Evolutionary conservation across 1,140 invertebrate species (phyloP).

Genomic region (Gerris buenoi): DNA sequence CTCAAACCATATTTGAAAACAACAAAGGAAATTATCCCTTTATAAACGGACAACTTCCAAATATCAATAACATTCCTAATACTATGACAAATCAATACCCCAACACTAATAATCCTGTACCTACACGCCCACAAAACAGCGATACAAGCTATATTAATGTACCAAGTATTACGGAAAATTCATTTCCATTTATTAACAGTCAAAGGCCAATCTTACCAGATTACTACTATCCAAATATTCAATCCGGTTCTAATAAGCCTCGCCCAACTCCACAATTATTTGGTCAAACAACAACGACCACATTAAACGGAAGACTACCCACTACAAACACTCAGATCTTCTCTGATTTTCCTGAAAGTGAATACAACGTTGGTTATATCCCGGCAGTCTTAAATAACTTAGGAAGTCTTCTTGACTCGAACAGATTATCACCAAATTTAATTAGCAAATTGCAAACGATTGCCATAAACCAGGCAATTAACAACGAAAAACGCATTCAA

Average conservation of each 20-base stretch:
- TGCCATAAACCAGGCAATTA: not conserved
- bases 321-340: not conserved
- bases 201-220: too few relatives aligned
- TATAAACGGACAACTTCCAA: not conserved
- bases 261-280: too few relatives aligned
- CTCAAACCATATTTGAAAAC: too few relatives aligned
- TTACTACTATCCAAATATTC: not conserved
- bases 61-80: not conserved
- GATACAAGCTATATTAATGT: too few relatives aligned
- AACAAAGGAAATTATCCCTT: too few relatives aligned
- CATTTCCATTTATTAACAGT: too few relatives aligned
- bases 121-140: too few relatives aligned
- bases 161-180: too few relatives aligned
- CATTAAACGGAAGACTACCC: not conserved
- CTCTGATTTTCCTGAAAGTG: not conserved
- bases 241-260: not conserved
- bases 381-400: not conserved
- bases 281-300: not conserved
- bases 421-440: too few relatives aligned
- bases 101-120: too few relatives aligned
- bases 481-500: not conserved
- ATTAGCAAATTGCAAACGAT: not conserved
- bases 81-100: too few relatives aligned
- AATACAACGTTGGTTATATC: not conserved
- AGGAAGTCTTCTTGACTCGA: not conserved